Conservation (phyloP, 2,113 vertebrate genomes). For the Cynopterus brachyotis region DNA sequence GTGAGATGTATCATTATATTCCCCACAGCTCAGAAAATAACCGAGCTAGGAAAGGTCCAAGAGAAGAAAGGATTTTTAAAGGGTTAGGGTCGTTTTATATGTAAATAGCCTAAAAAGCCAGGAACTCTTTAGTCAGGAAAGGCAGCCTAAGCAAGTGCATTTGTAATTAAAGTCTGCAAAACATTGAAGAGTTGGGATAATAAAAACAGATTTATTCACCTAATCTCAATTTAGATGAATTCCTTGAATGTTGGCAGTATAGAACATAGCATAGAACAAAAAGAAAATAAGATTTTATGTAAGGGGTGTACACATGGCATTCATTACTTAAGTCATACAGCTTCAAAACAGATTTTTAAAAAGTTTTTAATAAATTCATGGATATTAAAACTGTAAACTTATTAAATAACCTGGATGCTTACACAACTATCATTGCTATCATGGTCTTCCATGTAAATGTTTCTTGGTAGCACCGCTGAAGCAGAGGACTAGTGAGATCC, state of each 20-base stretch:
- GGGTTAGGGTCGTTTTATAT: not conserved
- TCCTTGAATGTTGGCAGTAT: not conserved
- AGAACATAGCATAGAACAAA: not conserved
- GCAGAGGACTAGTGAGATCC: not conserved
- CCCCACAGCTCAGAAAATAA: not conserved
- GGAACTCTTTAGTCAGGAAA: not conserved
- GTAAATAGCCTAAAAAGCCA: not conserved
- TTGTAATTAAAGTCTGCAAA: not conserved
- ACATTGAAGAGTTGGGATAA: not conserved
- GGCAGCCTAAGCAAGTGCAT: not conserved
- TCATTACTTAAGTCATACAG: not conserved
- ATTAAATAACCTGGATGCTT: not conserved
- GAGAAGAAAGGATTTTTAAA: not conserved
- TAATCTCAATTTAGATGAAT: not conserved
- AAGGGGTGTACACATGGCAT: not conserved
- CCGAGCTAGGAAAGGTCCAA: not conserved
- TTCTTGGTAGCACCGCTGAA: conserved; percentile 9
- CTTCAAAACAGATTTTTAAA: not conserved
- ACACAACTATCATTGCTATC: not conserved
- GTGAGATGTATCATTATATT: not conserved
- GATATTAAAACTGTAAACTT: not conserved
- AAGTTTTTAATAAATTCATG: not conserved
- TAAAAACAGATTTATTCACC: not conserved
- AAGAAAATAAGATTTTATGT: not conserved
- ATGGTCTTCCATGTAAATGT: not conserved